Percentiles rank a stretch among this genome's conserved stretches.
Evolutionary conservation across 1,140 invertebrate genomes (phyloP).

Genomic region (Cyphomyrmex costatus): DNA sequence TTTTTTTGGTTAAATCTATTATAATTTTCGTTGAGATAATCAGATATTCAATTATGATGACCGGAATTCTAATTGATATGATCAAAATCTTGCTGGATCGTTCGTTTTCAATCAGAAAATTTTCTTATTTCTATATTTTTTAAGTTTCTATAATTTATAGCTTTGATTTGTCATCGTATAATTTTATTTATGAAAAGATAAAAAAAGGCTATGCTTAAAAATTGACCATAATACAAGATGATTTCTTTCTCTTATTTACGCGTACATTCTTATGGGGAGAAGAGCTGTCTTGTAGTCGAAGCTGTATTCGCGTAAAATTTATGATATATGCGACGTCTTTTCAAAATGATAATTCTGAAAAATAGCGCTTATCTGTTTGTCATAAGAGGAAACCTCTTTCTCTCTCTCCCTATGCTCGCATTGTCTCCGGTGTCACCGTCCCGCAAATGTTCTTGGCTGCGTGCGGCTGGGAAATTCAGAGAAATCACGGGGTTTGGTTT

Average conservation of each 20-base stretch:
- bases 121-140: too few species aligned
- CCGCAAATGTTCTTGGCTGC: background rate
- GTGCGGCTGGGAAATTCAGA: conserved; percentile 40
- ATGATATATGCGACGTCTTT: background rate
- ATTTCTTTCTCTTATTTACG: background rate
- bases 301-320: background rate
- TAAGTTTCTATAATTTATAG: background rate
- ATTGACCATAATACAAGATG: background rate
- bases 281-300: too few species aligned
- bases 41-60: too few species aligned
- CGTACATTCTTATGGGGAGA: background rate
- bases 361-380: background rate
- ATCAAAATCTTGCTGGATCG: too few species aligned
- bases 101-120: too few species aligned
- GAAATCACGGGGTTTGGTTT: conserved; percentile 52
- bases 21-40: too few species aligned
- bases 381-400: background rate
- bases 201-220: background rate
- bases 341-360: background rate
- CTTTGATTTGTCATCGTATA: background rate
- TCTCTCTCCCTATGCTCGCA: background rate
- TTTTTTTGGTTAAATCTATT: too few species aligned
- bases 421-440: background rate
- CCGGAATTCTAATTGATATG: too few species aligned
- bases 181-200: background rate